Percentiles rank a stretch among this genome's conserved stretches.
Conservation (phyloP, 2,888 invertebrate species). For the Drosophila recens region DNA sequence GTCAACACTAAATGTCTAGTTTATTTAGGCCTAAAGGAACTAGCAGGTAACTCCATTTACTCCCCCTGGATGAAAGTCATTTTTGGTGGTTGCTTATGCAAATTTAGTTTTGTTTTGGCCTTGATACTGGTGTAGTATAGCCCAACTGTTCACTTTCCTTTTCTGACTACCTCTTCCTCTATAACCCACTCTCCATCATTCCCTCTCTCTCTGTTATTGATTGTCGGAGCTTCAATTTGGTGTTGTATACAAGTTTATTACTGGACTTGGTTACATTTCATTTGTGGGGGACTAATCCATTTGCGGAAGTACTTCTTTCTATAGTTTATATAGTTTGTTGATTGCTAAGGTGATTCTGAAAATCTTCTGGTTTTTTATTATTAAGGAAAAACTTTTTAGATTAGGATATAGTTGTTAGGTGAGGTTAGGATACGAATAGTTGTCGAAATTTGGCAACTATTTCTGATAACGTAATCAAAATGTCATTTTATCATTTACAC, state of each 20-base stretch:
- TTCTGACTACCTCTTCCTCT: background rate
- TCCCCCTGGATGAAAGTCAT: slow-evolving; percentile 1
- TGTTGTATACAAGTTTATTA: slow-evolving; percentile 13
- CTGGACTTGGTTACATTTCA: slow-evolving; percentile 15
- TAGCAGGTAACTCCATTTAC: slow-evolving; percentile 3
- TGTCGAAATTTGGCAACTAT: background rate
- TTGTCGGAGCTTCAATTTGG: slow-evolving; percentile 19
- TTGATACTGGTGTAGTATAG: slow-evolving; percentile 5
- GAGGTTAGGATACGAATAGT: slow-evolving; percentile 18
- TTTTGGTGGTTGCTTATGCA: slow-evolving; percentile 36
- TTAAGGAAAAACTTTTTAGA: too few relatives aligned
- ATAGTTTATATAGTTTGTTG: slow-evolving; percentile 42
- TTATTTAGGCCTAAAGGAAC: slow-evolving; percentile 17
- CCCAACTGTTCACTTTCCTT: slow-evolving; percentile 4
- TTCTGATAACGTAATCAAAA: slow-evolving; percentile 15
- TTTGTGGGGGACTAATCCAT: slow-evolving; percentile 17
- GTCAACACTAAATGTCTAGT: slow-evolving; percentile 12
- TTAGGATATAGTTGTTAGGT: slow-evolving; percentile 11
- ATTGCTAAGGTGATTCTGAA: slow-evolving; percentile 22
- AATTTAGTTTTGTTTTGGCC: slow-evolving; percentile 16
- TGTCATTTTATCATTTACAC: slow-evolving; percentile 1
- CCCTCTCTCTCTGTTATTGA: slow-evolving; percentile 23
- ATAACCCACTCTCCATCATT: background rate
- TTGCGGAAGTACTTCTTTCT: slow-evolving; percentile 41
- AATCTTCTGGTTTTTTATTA: too few relatives aligned